phyloP scores from a whole-genome alignment of 2,888 invertebrate genomes.

The Andrena trimmerana region DNA sequence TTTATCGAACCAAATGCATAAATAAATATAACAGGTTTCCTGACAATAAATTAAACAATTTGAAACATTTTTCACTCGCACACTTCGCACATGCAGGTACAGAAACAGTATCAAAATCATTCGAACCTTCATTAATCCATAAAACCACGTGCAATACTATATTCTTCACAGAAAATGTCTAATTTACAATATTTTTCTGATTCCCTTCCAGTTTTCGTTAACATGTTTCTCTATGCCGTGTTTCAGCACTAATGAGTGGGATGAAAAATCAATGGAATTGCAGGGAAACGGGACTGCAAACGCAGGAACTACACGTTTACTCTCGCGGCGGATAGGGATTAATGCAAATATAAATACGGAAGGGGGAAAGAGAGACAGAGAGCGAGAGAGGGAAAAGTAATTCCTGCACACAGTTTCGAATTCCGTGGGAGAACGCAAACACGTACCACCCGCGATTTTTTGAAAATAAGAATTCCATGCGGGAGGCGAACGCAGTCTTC shows the following conservation, averaged over 20 bases:
- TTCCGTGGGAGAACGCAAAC: not conserved
- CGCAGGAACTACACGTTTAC: not conserved
- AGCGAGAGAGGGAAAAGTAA: not conserved
- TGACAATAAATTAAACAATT: constrained; percentile 6
- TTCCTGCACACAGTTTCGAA: not conserved
- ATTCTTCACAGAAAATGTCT: not conserved
- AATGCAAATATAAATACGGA: not conserved
- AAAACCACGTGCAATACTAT: not conserved
- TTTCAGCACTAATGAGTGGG: not conserved
- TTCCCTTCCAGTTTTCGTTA: not conserved
- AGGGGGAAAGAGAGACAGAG: not conserved
- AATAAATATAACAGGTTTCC: not conserved
- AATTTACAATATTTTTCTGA: not conserved
- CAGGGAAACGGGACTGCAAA: not conserved
- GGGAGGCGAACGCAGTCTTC: constrained; percentile 9
- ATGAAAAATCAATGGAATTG: not conserved
- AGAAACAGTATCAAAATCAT: not conserved
- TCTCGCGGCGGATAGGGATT: not conserved
- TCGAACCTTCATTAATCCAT: not conserved
- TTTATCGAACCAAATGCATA: not conserved
- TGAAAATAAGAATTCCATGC: not conserved
- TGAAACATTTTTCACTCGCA: not conserved
- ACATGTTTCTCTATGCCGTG: not conserved
- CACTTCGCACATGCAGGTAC: not conserved
- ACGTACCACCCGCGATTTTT: not conserved